Base-by-base conservation (phyloP, 2,797 vertebrate genomes). In the Hyperoplus lanceolatus region DNA sequence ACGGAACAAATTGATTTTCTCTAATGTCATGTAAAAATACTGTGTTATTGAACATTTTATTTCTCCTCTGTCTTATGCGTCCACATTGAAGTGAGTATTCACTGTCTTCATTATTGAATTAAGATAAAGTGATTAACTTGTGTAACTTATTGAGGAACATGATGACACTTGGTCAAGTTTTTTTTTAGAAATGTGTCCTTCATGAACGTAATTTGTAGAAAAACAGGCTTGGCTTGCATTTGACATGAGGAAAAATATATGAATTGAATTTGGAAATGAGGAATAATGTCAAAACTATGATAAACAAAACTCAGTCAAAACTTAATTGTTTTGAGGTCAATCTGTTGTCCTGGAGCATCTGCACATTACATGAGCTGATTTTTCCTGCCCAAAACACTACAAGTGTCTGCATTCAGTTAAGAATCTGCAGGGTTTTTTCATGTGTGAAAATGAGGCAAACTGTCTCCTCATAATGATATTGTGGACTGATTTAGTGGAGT, bases 401-500 rank as follows among this genome's bases (percentile, higher is more conserved):
- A 1, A 8, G 38, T 13, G 14, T 41, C 45, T 0, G 18, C 18
- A 43, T 12, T 3, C 4, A 43, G 54, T 0, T 1, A 43, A 0
- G 11, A 1, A 56, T 62, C 61, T 48, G 45, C 49, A n/a, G 36
- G 36, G 48, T 39, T 59, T 18, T 29, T 50, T 1, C 29, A 41
- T n/a, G 18, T 38, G 36, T 21, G 29, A 29, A 46, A 54, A 63
- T 6, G 53, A 72, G 53, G 39, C 39, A 5, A 39, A 70, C 64
- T 1, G 61, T 56, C 62, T 67, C 18, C 61, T 66, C 68, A 6
- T 58, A 58, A 3, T 56, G 7, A 13, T 13, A 39, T 45, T 5
- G 39, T 36, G 49, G 11, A 75, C 75, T 18, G 59, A 80, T 74
- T 8, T 6, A 38, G 41, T 13, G 67, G 38, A 36, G 38, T 46